phyloP scores from a whole-genome alignment of 2,113 vertebrate genomes.

The Datnioides undecimradiatus region DNA sequence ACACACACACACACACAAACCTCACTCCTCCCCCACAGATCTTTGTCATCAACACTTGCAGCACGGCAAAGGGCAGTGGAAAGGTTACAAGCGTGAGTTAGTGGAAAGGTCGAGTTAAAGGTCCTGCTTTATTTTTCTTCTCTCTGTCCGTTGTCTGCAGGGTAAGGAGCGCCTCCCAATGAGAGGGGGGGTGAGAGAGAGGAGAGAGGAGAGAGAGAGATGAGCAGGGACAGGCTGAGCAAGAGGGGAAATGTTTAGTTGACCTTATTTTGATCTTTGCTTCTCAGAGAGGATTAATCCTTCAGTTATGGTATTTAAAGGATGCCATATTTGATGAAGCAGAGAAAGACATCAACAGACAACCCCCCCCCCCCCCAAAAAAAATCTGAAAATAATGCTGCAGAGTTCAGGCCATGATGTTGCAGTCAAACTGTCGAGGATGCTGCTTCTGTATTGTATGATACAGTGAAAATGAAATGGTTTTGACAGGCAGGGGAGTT shows the following conservation, averaged over 20 bases:
- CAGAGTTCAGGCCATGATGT: slow-evolving; percentile 17
- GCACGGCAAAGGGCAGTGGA: slow-evolving; percentile 81
- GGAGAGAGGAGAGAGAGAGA: slow-evolving; percentile 28
- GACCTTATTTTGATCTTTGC: slow-evolving; percentile 75
- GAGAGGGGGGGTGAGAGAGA: slow-evolving; percentile 44
- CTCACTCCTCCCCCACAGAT: slow-evolving; percentile 57
- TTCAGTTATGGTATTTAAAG: slow-evolving; percentile 69
- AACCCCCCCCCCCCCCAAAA: not conserved
- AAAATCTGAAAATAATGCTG: slow-evolving; percentile 21
- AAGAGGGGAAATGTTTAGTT: slow-evolving; percentile 60
- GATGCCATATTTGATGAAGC: slow-evolving; percentile 65
- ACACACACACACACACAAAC: slow-evolving; percentile 26
- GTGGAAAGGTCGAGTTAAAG: slow-evolving; percentile 83
- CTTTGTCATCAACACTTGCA: slow-evolving; percentile 82
- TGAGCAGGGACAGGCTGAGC: slow-evolving; percentile 47
- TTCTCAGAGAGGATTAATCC: slow-evolving; percentile 69
- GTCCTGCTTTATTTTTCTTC: slow-evolving; percentile 77
- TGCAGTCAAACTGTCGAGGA: slow-evolving; percentile 36
- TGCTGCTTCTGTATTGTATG: slow-evolving; percentile 10
- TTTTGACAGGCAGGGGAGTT: slow-evolving; percentile 37
- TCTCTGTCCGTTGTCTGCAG: slow-evolving; percentile 53
- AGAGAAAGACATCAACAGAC: slow-evolving; percentile 47
- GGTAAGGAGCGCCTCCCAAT: slow-evolving; percentile 67
- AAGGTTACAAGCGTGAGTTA: slow-evolving; percentile 83
- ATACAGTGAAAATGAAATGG: slow-evolving; percentile 20